Evolutionary conservation across 2,113 vertebrate species (phyloP).

Genomic region (Phyllostomus hastatus): DNA sequence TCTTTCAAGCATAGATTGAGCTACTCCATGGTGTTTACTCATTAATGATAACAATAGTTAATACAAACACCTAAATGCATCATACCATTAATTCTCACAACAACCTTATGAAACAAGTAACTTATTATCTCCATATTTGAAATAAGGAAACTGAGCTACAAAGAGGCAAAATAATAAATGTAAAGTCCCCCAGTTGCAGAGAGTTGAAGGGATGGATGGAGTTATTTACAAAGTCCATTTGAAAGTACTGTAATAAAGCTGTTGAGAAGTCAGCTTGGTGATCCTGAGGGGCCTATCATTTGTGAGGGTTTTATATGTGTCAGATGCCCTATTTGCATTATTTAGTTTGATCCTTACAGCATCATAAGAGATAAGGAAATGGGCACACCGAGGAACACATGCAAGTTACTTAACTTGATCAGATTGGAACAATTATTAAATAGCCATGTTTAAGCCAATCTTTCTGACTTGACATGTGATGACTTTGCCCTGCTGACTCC

Average conservation of each 20-base stretch:
- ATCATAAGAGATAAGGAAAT: background rate
- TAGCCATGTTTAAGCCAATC: background rate
- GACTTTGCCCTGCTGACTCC: background rate
- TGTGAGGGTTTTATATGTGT: background rate
- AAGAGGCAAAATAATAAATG: background rate
- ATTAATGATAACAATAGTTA: background rate
- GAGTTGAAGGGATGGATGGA: background rate
- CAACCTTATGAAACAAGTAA: background rate
- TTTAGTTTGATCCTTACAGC: background rate
- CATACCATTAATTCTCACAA: background rate
- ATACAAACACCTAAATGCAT: background rate
- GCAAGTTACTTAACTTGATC: background rate
- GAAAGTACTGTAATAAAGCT: background rate
- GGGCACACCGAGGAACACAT: background rate
- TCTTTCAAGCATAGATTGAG: background rate
- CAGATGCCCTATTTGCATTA: background rate
- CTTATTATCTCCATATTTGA: background rate
- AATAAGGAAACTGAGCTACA: background rate
- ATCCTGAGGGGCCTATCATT: background rate
- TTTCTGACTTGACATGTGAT: background rate
- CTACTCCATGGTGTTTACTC: background rate
- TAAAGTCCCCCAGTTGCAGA: background rate
- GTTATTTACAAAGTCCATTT: background rate
- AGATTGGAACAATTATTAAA: background rate
- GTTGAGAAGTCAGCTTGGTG: background rate